Percentiles rank a stretch among this genome's conserved stretches.
These are phyloP conservation scores for Oncorhynchus tshawytscha DNA, from an alignment of 2,113 vertebrate species.

Conservation along the genomic window DNA sequence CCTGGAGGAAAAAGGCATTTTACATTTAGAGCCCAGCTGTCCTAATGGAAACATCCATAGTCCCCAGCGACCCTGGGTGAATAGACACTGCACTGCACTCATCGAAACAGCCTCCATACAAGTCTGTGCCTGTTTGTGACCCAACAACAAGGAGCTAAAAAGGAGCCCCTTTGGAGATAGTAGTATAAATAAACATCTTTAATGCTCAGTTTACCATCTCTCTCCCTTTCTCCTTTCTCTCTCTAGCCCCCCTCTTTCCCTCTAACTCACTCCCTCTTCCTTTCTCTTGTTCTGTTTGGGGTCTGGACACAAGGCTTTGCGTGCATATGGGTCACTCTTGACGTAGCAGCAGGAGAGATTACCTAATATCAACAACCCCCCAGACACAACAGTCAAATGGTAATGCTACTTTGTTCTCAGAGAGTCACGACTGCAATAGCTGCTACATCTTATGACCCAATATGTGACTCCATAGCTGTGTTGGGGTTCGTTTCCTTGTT, in stretches of 20 bases:
- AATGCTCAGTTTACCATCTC: neutral
- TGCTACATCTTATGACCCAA: too few species aligned
- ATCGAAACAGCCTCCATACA: conserved; percentile 42
- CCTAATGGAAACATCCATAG: conserved; percentile 55
- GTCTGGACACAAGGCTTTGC: neutral
- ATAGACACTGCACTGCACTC: conserved; percentile 46
- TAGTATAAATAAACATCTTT: conserved; percentile 30
- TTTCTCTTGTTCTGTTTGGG: neutral
- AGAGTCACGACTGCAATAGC: too few species aligned
- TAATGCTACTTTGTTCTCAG: too few species aligned
- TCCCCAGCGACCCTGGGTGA: conserved; percentile 54
- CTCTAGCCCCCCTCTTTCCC: neutral
- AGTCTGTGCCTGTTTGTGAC: conserved; percentile 56
- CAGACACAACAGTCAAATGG: too few species aligned
- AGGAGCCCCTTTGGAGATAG: conserved; percentile 29
- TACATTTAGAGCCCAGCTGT: conserved; percentile 48
- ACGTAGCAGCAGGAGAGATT: too few species aligned
- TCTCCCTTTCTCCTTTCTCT: neutral
- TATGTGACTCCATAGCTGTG: too few species aligned
- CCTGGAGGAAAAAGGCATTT: conserved; percentile 33
- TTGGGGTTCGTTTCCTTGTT: too few species aligned
- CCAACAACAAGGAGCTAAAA: conserved; percentile 49
- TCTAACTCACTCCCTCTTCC: neutral
- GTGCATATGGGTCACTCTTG: neutral
- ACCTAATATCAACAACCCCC: too few species aligned